phyloP scores from a whole-genome alignment of 2,888 invertebrate species.

The Podotricha telesiphe region DNA sequence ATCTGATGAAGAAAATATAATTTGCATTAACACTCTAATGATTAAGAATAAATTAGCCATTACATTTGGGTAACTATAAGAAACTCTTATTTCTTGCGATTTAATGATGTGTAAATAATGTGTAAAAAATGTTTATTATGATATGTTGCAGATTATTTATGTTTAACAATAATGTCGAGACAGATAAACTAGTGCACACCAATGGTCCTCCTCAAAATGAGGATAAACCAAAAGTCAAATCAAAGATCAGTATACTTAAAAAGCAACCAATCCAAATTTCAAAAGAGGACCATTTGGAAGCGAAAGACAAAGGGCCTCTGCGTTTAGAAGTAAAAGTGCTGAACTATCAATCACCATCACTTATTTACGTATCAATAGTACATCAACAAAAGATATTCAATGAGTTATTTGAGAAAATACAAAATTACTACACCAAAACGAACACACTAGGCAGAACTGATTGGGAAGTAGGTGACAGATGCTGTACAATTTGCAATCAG shows the following conservation, averaged over 20 bases:
- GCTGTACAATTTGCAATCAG: constrained; percentile 70
- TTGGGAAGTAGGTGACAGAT: constrained; percentile 82
- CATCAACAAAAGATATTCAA: constrained; percentile 73
- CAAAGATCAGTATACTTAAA: constrained; percentile 52
- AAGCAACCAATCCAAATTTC: constrained; percentile 45
- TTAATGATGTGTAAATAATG: no score
- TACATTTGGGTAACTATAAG: constrained; percentile 63
- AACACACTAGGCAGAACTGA: constrained; percentile 51
- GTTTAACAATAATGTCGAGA: constrained; percentile 58
- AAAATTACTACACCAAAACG: constrained; percentile 74
- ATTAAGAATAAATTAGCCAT: constrained; percentile 70
- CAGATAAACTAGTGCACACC: constrained; percentile 58
- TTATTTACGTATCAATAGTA: constrained; percentile 84
- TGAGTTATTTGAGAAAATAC: constrained; percentile 79
- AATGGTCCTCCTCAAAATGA: constrained; percentile 57
- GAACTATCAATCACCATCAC: constrained; percentile 81
- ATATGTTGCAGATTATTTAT: constrained; percentile 56
- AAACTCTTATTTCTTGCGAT: no score
- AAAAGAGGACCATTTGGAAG: constrained; percentile 59
- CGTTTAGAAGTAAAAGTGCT: constrained; percentile 77
- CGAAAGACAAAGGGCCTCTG: constrained; percentile 77
- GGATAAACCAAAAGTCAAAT: constrained; percentile 44
- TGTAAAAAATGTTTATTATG: neutral
- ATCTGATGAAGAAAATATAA: constrained; percentile 53
- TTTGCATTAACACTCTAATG: constrained; percentile 72